Percentiles rank a stretch among this genome's conserved stretches.
Evolutionary conservation across 2,797 vertebrate genomes (phyloP).

Genomic region (Falco columbarius): DNA sequence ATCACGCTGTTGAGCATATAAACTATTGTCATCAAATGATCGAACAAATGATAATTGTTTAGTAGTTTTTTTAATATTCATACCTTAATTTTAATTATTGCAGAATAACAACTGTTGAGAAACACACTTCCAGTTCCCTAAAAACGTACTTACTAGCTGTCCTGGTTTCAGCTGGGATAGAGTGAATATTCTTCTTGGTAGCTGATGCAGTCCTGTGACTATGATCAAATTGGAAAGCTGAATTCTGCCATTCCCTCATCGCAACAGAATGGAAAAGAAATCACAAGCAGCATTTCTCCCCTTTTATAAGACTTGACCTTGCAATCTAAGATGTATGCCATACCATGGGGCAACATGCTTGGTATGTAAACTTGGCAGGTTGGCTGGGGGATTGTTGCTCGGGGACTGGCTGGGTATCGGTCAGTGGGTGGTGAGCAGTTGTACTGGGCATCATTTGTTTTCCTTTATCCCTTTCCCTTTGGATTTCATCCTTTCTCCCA

Average conservation of each 20-base stretch:
- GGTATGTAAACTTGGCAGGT: too few relatives aligned
- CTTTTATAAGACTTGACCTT: not conserved
- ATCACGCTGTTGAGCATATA: not conserved
- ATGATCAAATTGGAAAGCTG: not conserved
- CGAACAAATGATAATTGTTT: not conserved
- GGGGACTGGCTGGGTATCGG: too few relatives aligned
- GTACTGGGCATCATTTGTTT: too few relatives aligned
- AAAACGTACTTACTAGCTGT: not conserved
- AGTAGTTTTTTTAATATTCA: not conserved
- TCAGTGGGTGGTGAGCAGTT: too few relatives aligned
- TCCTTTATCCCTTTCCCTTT: too few relatives aligned
- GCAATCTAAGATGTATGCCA: not conserved
- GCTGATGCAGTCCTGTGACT: too few relatives aligned
- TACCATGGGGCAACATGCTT: too few relatives aligned
- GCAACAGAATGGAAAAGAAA: rapidly evolving
- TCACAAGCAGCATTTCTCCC: not conserved
- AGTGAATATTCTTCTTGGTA: too few relatives aligned
- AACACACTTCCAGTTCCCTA: not conserved
- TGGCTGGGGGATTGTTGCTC: too few relatives aligned
- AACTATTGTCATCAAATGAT: not conserved
- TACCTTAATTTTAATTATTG: not conserved
- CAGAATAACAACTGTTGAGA: rapidly evolving
- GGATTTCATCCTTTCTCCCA: too few relatives aligned
- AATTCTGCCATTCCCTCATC: not conserved
- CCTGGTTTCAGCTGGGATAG: too few relatives aligned